These are phyloP conservation scores for Todiramphus chloris DNA, from an alignment of 2,113 vertebrate species.

Conservation along the genomic window DNA sequence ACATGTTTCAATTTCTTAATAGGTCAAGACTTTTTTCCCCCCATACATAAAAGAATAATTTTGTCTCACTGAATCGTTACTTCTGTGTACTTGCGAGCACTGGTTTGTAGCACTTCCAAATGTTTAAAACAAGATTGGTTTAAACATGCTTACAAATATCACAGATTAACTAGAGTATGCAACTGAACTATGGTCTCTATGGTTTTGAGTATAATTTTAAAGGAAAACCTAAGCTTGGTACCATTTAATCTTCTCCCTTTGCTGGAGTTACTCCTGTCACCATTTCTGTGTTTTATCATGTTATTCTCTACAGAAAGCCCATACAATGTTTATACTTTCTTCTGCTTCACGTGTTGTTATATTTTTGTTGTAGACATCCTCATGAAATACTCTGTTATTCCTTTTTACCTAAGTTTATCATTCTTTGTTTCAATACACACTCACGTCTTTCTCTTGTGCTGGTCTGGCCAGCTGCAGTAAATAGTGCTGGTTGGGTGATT, in stretches of 20 bases:
- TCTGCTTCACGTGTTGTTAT: not conserved
- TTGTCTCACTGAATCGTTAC: not conserved
- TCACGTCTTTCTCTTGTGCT: not conserved
- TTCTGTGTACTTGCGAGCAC: not conserved
- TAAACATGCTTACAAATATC: not conserved
- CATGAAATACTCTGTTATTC: not conserved
- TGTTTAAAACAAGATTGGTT: not conserved
- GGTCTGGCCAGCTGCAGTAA: not conserved
- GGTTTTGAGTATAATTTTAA: not conserved
- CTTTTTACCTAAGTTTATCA: not conserved
- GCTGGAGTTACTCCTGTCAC: not conserved
- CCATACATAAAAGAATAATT: not conserved
- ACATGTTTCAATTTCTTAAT: not conserved
- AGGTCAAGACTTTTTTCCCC: not conserved
- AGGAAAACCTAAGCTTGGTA: not conserved
- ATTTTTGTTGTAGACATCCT: not conserved
- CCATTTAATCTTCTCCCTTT: not conserved
- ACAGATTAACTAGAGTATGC: not conserved
- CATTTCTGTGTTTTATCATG: not conserved
- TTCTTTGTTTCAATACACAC: not conserved
- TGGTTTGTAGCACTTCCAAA: not conserved
- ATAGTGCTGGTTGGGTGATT: fast-evolving
- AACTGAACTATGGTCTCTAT: not conserved
- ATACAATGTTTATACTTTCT: not conserved
- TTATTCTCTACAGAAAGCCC: not conserved